Base-by-base conservation (phyloP, 2,113 vertebrate genomes). In the Sardina pilchardus region DNA sequence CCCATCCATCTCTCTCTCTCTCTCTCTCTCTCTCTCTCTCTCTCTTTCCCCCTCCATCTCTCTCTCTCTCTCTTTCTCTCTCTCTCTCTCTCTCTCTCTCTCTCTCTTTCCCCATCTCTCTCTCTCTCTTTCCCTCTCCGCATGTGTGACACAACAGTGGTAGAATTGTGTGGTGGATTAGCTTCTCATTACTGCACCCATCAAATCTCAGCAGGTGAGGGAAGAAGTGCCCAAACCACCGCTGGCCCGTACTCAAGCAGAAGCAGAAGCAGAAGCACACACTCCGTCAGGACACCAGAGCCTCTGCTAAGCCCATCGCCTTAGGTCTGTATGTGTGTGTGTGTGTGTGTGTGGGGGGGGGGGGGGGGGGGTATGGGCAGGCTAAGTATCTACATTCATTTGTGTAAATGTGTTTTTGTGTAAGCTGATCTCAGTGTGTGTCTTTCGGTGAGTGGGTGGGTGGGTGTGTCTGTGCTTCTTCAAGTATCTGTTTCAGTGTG, bases 161-260 rank as follows among this genome's bases (percentile, higher is more conserved):
- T 86, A 24, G 85, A 91, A 86, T 3, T 1, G 17, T 8, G 71
- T 14, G 0, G 83, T 42, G 83, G 86, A 89, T 93, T 91, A 87
- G 91, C 91, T 93, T 92, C 87, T 92, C 84, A 88, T 90, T 92
- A 89, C 21, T 16, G 67, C 82, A 67, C 87, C 85, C 71, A 82
- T 90, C 90, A 92, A 93, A 92, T 56, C 17, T 5, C 89, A 90
- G 86, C 91, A 92, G 89, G 91, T 92, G 87, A 85, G 86, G 80
- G 78, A n/a, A 48, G 19, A 24, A 14, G 30, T 82, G 47, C 59
- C 75, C 75, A 83, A 86, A 91, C 63, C n/a, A 4, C 82, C 83
- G 81, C 83, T 87, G 87, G 89, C 88, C 88, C 81, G 45, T n/a
- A 19, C 84, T 12, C 86, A 34, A 1, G 43, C 85, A 50, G 78